phyloP scores from a whole-genome alignment of 1,140 invertebrate genomes.

The Araneus ventricosus region DNA sequence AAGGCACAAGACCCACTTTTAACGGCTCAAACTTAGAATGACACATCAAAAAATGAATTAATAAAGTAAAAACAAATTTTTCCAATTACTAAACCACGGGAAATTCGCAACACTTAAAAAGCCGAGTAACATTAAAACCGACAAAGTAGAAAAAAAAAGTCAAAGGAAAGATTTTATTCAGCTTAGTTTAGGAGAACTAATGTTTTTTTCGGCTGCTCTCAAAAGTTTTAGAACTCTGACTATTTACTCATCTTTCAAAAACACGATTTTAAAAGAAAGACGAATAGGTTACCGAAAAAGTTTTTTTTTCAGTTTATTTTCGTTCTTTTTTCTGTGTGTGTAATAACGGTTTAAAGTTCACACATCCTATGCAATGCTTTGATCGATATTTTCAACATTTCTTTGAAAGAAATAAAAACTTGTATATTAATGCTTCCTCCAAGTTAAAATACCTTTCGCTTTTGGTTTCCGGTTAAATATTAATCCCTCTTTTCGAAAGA shows the following conservation, averaged over 20 bases:
- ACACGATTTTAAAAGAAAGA: not conserved
- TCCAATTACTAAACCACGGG: not conserved
- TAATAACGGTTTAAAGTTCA: slow-evolving; percentile 19
- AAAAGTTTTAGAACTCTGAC: not conserved
- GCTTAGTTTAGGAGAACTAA: not conserved
- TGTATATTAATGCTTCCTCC: not conserved
- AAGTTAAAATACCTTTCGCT: not conserved
- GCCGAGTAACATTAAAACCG: slow-evolving; percentile 1
- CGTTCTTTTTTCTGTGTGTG: not conserved
- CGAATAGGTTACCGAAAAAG: not conserved
- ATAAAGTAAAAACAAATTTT: not conserved
- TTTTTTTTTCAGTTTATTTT: not conserved
- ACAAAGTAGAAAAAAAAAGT: not conserved
- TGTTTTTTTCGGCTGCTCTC: not conserved
- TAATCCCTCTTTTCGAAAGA: not conserved
- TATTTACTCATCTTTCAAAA: not conserved
- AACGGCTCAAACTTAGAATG: not conserved
- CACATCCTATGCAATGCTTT: not conserved
- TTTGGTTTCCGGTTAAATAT: not conserved
- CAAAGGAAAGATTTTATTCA: not conserved
- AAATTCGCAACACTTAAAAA: slow-evolving; percentile 11
- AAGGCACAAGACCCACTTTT: not conserved
- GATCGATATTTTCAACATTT: not conserved
- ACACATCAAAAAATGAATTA: not conserved
- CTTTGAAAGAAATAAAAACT: not conserved